Base-by-base conservation (phyloP, 2,113 vertebrate genomes). In the Xenopus borealis region DNA sequence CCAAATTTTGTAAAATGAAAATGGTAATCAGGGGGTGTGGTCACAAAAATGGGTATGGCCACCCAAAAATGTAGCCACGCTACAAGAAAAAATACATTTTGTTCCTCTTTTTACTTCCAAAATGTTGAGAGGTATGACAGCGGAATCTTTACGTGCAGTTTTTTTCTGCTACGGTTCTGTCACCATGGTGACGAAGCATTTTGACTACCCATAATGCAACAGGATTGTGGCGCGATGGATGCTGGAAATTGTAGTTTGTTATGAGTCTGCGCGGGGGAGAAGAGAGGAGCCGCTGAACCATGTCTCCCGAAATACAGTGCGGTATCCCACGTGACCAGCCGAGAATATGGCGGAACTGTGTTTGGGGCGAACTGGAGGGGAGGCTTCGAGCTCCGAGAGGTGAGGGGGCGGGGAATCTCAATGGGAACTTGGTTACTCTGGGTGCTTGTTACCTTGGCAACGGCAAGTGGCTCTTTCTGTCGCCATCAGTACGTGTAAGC, bases 291-390 rank as follows among this genome's bases (percentile, higher is more conserved):
- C 33, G 7, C 10, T 3, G 20, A 33, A 64, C 30, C 44, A 40
- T 12, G 16, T 13, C 30, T 40, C 27, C 62, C 62, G 30, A 10
- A 20, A 64, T 23, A 12, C 61, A 12, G 3, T 23, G 17, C 23
- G 10, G 33, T 12, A 17, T 55, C 59, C 20, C 40, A 33, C 3
- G 14, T 47, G 57, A 61, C 72, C 47, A 12, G 44, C 20, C 72
- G 7, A 40, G 23, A 64, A 40, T 62, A 75, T 75, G 72, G 72
- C 72, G 72, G 72, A 75, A 72, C 71, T 55, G 75, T 72, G 52
- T 70, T 62, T 3, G 3, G 14, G n/a, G n/a, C 9, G 27, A 16
- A 19, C 46, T 45, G 44, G 20, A 14, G 62, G 12, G 57, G 72
- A 75, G 57, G 20, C 23, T 40, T 65, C 30, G 62, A 18, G 71